Conservation (phyloP, 1,140 invertebrate species). For the Agrilus planipennis region DNA sequence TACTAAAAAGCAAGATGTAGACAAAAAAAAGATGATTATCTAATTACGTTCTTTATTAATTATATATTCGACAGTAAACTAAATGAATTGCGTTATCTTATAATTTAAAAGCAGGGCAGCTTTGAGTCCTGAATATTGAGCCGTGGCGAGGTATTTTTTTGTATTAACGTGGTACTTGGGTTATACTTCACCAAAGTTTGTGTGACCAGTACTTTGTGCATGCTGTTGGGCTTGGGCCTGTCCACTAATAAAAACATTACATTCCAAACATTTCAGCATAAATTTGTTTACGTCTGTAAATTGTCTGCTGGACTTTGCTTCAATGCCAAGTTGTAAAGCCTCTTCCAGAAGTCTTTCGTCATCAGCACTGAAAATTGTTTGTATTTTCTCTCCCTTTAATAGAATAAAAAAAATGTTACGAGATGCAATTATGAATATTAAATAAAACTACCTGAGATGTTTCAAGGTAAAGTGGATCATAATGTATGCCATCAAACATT, state of each 20-base stretch:
- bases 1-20: too few relatives aligned
- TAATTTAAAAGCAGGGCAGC: too few relatives aligned
- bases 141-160: too few relatives aligned
- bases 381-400: conserved; percentile 55
- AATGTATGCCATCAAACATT: conserved; percentile 93
- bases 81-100: too few relatives aligned
- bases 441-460: conserved; percentile 39
- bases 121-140: too few relatives aligned
- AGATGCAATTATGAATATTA: conserved; percentile 5
- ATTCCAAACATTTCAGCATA: conserved; percentile 68
- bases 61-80: too few relatives aligned
- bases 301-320: conserved; percentile 77
- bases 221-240: conserved; percentile 70
- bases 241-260: conserved; percentile 60
- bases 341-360: conserved; percentile 61
- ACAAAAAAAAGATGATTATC: too few relatives aligned
- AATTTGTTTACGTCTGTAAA: conserved; percentile 86
- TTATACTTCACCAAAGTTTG: conserved; percentile 76
- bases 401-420: not conserved
- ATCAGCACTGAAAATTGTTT: conserved; percentile 68
- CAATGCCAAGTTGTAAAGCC: conserved; percentile 71
- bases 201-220: conserved; percentile 74
- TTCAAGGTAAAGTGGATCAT: conserved; percentile 87
- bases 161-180: too few relatives aligned
- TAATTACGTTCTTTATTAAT: too few relatives aligned